These are phyloP conservation scores for Aspidiotus rigidus DNA, from an alignment of 2,888 invertebrate species.

Conservation along the genomic window DNA sequence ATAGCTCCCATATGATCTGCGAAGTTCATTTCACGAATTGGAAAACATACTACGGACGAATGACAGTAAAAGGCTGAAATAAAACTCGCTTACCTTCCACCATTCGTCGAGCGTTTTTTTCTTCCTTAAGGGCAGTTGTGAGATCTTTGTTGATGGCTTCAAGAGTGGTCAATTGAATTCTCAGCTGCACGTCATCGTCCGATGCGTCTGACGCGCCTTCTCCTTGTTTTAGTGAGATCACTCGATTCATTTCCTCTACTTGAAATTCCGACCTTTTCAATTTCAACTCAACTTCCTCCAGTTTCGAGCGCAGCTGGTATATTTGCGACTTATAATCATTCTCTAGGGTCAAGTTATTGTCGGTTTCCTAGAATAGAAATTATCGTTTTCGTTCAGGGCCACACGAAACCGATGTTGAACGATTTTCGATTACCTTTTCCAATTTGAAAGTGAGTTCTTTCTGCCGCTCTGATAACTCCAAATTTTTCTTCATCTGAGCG, in stretches of 20 bases:
- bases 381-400: background rate
- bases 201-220: background rate
- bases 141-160: conserved; percentile 21
- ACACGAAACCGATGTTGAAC: background rate
- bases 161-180: conserved; percentile 16
- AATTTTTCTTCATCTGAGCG: conserved; percentile 55
- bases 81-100: conserved; percentile 13
- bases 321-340: conserved; percentile 23
- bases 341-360: background rate
- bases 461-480: conserved; percentile 55
- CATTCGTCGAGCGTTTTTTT: conserved; percentile 21
- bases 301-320: conserved; percentile 17
- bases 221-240: conserved; percentile 6
- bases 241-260: conserved; percentile 20
- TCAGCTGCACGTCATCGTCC: conserved; percentile 14
- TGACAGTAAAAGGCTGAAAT: background rate
- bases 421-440: conserved; percentile 36
- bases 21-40: too few species aligned
- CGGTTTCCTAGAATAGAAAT: conserved; percentile 16
- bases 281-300: conserved; percentile 21
- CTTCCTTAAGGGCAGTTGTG: conserved; percentile 7
- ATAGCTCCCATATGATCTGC: conserved; percentile 17
- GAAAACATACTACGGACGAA: too few species aligned
- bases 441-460: conserved; percentile 44
- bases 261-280: conserved; percentile 19